A percentile compares a stretch with the other conserved stretches of the same genome.
These are phyloP conservation scores for Cardiocondyla obscurior DNA, from an alignment of 1,140 invertebrate species.

Conservation along the genomic window DNA sequence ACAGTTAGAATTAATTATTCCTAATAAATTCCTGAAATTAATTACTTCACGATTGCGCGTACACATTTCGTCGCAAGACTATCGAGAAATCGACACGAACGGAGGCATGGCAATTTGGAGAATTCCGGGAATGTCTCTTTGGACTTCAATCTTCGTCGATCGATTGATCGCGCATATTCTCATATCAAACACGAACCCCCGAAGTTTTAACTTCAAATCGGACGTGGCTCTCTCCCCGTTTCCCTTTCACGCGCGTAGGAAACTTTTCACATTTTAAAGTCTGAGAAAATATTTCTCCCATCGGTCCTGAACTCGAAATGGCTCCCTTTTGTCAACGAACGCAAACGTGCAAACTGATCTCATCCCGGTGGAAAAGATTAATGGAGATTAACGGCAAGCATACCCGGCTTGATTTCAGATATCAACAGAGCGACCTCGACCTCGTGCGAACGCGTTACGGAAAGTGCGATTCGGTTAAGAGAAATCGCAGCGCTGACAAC, in stretches of 20 bases:
- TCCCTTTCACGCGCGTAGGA: background rate
- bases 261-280: background rate
- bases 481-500: slow-evolving; percentile 69
- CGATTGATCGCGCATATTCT: slow-evolving; percentile 26
- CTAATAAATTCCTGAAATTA: slow-evolving; percentile 40
- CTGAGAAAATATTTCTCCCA: background rate
- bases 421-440: slow-evolving; percentile 78
- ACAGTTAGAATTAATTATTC: slow-evolving; percentile 32
- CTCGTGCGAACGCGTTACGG: slow-evolving; percentile 74
- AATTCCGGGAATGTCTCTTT: slow-evolving; percentile 32
- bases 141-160: slow-evolving; percentile 28
- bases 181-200: background rate
- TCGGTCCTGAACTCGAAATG: background rate
- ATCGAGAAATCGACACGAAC: background rate
- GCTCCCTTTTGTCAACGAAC: background rate
- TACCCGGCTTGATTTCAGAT: slow-evolving; percentile 61
- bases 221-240: no score
- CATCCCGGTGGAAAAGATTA: background rate
- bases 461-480: slow-evolving; percentile 74
- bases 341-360: background rate
- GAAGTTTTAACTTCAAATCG: slow-evolving; percentile 3
- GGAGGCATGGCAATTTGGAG: slow-evolving; percentile 12
- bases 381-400: background rate
- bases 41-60: slow-evolving; percentile 16
- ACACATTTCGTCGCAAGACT: slow-evolving; percentile 1